These are phyloP conservation scores for Drepanosiphum platanoidis DNA, from an alignment of 2,888 invertebrate species.

Conservation along the genomic window DNA sequence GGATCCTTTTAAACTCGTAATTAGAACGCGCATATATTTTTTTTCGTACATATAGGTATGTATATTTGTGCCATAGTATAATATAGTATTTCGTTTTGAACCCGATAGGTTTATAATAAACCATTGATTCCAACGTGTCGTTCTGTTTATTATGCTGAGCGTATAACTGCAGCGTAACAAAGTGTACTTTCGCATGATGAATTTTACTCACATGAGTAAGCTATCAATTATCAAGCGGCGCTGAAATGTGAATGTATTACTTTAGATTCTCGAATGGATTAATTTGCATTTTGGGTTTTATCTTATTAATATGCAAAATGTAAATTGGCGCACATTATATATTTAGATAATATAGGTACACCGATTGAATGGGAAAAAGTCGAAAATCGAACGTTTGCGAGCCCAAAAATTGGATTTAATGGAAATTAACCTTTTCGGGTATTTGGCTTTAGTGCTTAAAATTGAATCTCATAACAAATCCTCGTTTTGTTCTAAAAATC, in stretches of 20 bases:
- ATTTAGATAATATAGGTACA: neutral
- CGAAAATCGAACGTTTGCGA: neutral
- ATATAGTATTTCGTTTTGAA: no score
- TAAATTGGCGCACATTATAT: neutral
- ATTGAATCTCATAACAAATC: slow-evolving; percentile 13
- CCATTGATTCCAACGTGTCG: neutral
- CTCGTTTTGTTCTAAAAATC: slow-evolving; percentile 22
- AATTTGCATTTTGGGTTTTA: slow-evolving; percentile 20
- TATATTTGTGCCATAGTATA: no score
- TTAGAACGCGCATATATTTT: neutral
- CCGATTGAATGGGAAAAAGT: neutral
- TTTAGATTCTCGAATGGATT: slow-evolving; percentile 26
- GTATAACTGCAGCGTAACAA: neutral
- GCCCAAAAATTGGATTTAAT: slow-evolving; percentile 18
- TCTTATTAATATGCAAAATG: slow-evolving; percentile 32
- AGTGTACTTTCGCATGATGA: slow-evolving; percentile 15
- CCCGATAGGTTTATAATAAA: neutral
- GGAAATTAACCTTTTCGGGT: neutral
- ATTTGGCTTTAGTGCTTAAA: neutral
- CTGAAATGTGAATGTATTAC: slow-evolving; percentile 16
- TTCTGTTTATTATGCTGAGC: slow-evolving; percentile 13
- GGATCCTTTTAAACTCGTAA: neutral
- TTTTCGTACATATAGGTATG: neutral
- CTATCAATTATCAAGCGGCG: slow-evolving; percentile 24
- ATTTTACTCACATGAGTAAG: slow-evolving; percentile 3